Conservation (phyloP, 1,140 invertebrate genomes). For the Chlorops oryzae region DNA sequence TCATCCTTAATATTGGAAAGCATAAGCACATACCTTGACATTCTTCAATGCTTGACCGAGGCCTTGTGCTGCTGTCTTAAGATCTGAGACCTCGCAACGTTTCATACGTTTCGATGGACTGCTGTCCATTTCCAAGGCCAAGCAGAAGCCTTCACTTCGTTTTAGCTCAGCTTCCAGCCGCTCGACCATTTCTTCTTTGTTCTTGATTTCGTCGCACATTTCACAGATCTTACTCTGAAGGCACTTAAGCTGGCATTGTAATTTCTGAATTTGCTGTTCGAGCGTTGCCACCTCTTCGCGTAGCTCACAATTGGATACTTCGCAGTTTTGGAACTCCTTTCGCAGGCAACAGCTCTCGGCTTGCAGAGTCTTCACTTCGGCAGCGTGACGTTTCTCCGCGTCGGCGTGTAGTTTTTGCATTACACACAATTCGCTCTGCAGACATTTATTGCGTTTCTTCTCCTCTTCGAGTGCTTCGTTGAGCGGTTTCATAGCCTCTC, state of each 20-base stretch:
- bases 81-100: slow-evolving; percentile 24
- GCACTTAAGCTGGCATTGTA: slow-evolving; percentile 20
- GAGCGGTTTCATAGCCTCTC: slow-evolving; percentile 25
- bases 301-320: slow-evolving; percentile 55
- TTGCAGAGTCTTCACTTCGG: slow-evolving; percentile 50
- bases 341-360: slow-evolving; percentile 50
- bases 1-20: too few species aligned
- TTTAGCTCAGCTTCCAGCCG: slow-evolving; percentile 26
- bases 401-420: slow-evolving; percentile 47
- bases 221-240: slow-evolving; percentile 29
- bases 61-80: slow-evolving; percentile 29
- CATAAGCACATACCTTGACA: slow-evolving; percentile 26
- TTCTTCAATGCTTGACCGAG: slow-evolving; percentile 31
- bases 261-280: slow-evolving; percentile 33
- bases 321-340: slow-evolving; percentile 53
- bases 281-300: slow-evolving; percentile 52
- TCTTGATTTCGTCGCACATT: slow-evolving; percentile 37
- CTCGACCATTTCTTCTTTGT: slow-evolving; percentile 35
- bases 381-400: slow-evolving; percentile 47
- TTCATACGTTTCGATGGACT: slow-evolving; percentile 34
- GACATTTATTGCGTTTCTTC: slow-evolving; percentile 24
- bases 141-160: slow-evolving; percentile 30
- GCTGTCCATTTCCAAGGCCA: slow-evolving; percentile 39
- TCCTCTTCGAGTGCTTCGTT: slow-evolving; percentile 34
- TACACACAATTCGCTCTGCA: slow-evolving; percentile 36